phyloP scores from a whole-genome alignment of 53 echinoderm and acorn worm genomes.

The Apostichopus leukothele region DNA sequence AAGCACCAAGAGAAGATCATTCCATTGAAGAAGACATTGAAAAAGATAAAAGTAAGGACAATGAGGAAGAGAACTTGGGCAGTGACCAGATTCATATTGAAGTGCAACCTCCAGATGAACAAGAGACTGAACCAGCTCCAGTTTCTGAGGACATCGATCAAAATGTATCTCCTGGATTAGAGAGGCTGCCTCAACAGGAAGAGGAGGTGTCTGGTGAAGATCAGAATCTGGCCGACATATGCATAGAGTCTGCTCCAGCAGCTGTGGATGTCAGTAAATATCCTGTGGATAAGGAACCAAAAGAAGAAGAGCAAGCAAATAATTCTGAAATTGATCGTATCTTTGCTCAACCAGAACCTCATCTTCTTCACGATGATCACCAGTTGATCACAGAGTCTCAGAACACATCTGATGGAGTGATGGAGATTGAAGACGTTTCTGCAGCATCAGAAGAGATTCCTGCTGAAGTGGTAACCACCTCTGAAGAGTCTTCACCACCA shows the following conservation, averaged over 20 bases:
- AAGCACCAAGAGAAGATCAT: slow-evolving; percentile 20
- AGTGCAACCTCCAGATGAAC: slow-evolving; percentile 21
- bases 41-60: slow-evolving; percentile 10
- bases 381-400: slow-evolving; percentile 48
- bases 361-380: slow-evolving; percentile 40
- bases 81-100: slow-evolving; percentile 36
- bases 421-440: slow-evolving; percentile 49
- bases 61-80: slow-evolving; percentile 10
- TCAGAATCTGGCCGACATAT: slow-evolving; percentile 33
- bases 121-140: neutral
- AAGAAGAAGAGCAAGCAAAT: slow-evolving; percentile 32
- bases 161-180: slow-evolving; percentile 14
- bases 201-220: slow-evolving; percentile 12
- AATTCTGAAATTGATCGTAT: slow-evolving; percentile 42
- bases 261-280: slow-evolving; percentile 36
- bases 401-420: slow-evolving; percentile 47
- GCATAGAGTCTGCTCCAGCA: slow-evolving; percentile 37
- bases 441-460: slow-evolving; percentile 50
- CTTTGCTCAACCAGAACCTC: slow-evolving; percentile 34
- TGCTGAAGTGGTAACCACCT: slow-evolving; percentile 42
- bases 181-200: neutral
- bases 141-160: slow-evolving; percentile 27
- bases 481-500: slow-evolving; percentile 4
- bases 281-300: slow-evolving; percentile 17
- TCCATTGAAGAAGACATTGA: slow-evolving; percentile 24